Conservation (phyloP, 2,888 invertebrate species). For the Limnephilus auricula region DNA sequence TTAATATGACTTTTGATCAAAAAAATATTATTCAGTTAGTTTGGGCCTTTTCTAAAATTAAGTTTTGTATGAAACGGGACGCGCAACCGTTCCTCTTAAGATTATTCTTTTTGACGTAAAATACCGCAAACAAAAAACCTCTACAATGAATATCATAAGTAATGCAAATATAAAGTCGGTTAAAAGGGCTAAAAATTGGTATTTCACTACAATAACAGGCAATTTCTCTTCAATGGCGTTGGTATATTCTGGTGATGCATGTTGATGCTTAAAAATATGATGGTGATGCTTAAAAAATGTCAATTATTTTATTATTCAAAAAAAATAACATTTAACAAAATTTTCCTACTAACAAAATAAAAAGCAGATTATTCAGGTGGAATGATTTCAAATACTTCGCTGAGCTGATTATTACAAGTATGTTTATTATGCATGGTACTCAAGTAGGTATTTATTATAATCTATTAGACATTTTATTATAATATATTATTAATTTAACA, state of each 20-base stretch:
- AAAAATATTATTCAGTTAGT: too few relatives aligned
- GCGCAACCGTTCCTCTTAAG: too few relatives aligned
- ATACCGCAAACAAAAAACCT: not conserved
- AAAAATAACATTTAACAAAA: not conserved
- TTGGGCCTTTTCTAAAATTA: too few relatives aligned
- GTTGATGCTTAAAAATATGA: too few relatives aligned
- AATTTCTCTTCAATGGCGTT: not conserved
- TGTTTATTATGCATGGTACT: not conserved
- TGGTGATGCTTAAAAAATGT: too few relatives aligned
- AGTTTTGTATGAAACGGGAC: too few relatives aligned
- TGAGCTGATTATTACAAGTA: not conserved
- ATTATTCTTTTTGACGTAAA: not conserved
- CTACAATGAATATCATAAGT: not conserved
- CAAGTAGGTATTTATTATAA: not conserved
- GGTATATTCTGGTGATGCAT: too few relatives aligned
- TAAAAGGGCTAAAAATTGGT: too few relatives aligned
- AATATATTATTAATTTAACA: not conserved
- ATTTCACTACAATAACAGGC: too few relatives aligned
- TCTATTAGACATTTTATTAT: not conserved
- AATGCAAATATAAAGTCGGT: not conserved
- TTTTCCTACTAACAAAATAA: not conserved
- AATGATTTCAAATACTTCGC: not conserved
- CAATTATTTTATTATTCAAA: not conserved
- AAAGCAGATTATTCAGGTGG: not conserved
- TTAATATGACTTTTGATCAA: too few relatives aligned